Percentiles rank a stretch among this genome's conserved stretches.
Evolutionary conservation across 1,140 invertebrate genomes (phyloP).

Genomic region (Cyclina sinensis): DNA sequence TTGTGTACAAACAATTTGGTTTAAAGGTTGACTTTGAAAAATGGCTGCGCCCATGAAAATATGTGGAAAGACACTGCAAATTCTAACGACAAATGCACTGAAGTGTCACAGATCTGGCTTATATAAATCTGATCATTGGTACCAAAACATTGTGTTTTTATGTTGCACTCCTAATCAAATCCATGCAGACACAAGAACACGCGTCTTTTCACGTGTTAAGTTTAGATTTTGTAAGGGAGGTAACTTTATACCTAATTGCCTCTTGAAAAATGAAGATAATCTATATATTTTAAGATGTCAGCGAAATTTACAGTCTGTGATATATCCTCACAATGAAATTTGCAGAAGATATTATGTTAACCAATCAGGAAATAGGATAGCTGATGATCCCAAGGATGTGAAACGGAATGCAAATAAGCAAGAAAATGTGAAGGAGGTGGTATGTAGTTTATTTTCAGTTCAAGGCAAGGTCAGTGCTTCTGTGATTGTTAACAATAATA

Average conservation of each 20-base stretch:
- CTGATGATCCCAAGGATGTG: not conserved
- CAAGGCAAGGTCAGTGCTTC: too few relatives aligned
- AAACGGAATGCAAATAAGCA: not conserved
- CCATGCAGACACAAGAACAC: too few relatives aligned
- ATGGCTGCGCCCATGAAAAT: slow-evolving; percentile 64
- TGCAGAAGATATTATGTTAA: not conserved
- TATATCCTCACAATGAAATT: not conserved
- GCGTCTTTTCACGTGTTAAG: too few relatives aligned
- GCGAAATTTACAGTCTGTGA: not conserved
- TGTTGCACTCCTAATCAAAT: not conserved
- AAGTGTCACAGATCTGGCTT: not conserved
- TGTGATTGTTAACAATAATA: too few relatives aligned
- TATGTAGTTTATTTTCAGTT: too few relatives aligned
- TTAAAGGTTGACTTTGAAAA: slow-evolving; percentile 44
- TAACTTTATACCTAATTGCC: not conserved
- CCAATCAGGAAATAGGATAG: not conserved
- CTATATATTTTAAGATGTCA: not conserved
- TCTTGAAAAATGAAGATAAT: not conserved
- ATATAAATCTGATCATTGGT: not conserved
- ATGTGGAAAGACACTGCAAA: not conserved
- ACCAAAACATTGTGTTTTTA: not conserved
- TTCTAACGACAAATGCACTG: not conserved
- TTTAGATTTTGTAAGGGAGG: not conserved
- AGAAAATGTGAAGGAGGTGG: not conserved
- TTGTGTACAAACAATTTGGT: not conserved